Conservation (phyloP, 2,113 vertebrate genomes). For the Montifringilla adamsi region DNA sequence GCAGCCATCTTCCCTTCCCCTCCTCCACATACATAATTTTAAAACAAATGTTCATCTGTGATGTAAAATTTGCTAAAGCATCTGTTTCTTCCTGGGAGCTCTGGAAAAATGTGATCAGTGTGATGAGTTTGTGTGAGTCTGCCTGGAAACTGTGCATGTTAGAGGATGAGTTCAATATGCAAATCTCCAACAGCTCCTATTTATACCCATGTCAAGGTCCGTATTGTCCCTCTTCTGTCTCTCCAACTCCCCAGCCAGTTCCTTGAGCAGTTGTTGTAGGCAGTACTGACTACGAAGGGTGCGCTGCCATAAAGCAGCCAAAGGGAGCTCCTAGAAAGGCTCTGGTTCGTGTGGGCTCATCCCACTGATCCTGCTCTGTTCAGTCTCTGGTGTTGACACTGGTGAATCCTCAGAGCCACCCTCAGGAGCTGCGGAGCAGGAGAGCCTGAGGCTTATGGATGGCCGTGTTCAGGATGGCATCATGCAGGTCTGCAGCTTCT, state of each 20-base stretch:
- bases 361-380: neutral
- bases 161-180: neutral
- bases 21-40: neutral
- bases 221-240: neutral
- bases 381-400: rapidly evolving
- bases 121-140: neutral
- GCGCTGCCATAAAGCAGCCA: neutral
- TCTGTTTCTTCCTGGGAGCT: slow-evolving; percentile 5
- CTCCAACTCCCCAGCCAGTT: neutral
- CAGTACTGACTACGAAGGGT: neutral
- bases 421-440: neutral
- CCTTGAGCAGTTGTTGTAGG: neutral
- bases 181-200: neutral
- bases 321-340: neutral
- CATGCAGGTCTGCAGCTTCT: neutral
- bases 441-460: neutral
- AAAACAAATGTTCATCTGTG: neutral
- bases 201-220: neutral
- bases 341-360: neutral
- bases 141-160: neutral
- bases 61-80: slow-evolving; percentile 13
- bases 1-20: neutral
- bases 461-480: neutral
- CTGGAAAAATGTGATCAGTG: neutral
- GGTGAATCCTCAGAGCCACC: neutral